Conservation (phyloP, 2,797 vertebrate genomes). For the Brotula barbata region DNA sequence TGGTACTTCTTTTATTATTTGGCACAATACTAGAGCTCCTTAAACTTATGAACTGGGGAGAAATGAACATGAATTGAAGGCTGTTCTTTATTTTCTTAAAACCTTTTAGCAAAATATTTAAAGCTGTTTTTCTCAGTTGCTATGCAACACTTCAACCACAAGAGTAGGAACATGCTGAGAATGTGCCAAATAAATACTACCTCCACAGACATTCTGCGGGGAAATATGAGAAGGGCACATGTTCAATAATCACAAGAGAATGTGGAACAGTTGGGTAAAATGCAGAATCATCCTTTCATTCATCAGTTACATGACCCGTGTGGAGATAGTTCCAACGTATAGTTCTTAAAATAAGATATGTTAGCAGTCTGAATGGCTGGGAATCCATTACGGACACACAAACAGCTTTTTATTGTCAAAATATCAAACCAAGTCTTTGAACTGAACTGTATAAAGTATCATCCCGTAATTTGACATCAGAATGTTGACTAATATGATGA, state of each 20-base stretch:
- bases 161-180: conserved; percentile 77
- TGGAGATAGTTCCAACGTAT: conserved; percentile 43
- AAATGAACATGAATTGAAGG: conserved; percentile 82
- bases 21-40: conserved; percentile 68
- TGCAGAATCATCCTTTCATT: conserved; percentile 69
- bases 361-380: conserved; percentile 48
- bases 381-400: conserved; percentile 30
- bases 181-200: conserved; percentile 78
- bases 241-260: conserved; percentile 58
- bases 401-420: conserved; percentile 25
- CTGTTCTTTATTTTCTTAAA: conserved; percentile 79
- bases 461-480: conserved; percentile 58
- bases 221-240: conserved; percentile 66
- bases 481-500: conserved; percentile 62
- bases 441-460: conserved; percentile 42
- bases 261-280: conserved; percentile 59
- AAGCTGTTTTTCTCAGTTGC: conserved; percentile 82
- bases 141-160: conserved; percentile 81
- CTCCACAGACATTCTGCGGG: conserved; percentile 70
- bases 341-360: conserved; percentile 63
- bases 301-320: conserved; percentile 59
- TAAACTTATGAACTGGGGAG: conserved; percentile 79
- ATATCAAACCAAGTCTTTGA: conserved; percentile 33
- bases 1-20: conserved; percentile 74
- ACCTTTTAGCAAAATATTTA: conserved; percentile 83